Conservation (phyloP, 1,140 invertebrate genomes). For the Samia ricini region DNA sequence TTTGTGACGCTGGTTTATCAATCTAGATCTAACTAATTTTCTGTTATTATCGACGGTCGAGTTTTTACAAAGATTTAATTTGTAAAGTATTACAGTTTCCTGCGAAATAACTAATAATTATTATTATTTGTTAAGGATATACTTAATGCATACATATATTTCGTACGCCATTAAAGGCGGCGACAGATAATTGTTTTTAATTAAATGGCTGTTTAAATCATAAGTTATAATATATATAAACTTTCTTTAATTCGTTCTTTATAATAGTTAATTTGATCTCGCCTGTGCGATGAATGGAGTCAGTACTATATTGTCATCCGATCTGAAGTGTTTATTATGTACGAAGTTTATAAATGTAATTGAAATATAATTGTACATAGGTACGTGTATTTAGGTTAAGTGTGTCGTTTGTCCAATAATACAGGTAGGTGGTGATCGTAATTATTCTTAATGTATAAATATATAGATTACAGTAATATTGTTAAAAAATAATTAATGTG, state of each 20-base stretch:
- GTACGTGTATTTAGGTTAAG: slow-evolving; percentile 32
- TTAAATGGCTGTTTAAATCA: neutral
- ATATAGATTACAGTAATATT: slow-evolving; percentile 14
- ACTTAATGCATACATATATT: neutral
- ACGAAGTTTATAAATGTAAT: neutral
- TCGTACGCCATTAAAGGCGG: neutral
- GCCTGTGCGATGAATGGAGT: neutral
- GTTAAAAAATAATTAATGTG: slow-evolving; percentile 5
- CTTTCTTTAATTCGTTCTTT: neutral
- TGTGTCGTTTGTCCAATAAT: slow-evolving; percentile 53
- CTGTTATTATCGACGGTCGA: neutral
- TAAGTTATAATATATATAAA: neutral
- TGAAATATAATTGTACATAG: slow-evolving; percentile 41
- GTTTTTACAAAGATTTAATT: neutral
- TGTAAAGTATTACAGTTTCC: neutral
- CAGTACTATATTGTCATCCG: neutral
- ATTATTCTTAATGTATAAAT: slow-evolving; percentile 21
- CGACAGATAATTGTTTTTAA: neutral
- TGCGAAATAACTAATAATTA: neutral
- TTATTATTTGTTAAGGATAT: neutral
- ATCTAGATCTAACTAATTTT: too few relatives aligned
- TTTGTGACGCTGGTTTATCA: too few relatives aligned
- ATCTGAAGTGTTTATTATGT: slow-evolving; percentile 4
- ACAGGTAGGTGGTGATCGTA: slow-evolving; percentile 25
- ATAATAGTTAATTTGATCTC: slow-evolving; percentile 1